Percentiles rank a stretch among this genome's conserved stretches.
These are phyloP conservation scores for Drosophila murphyi DNA, from an alignment of 1,140 invertebrate genomes.

Conservation along the genomic window DNA sequence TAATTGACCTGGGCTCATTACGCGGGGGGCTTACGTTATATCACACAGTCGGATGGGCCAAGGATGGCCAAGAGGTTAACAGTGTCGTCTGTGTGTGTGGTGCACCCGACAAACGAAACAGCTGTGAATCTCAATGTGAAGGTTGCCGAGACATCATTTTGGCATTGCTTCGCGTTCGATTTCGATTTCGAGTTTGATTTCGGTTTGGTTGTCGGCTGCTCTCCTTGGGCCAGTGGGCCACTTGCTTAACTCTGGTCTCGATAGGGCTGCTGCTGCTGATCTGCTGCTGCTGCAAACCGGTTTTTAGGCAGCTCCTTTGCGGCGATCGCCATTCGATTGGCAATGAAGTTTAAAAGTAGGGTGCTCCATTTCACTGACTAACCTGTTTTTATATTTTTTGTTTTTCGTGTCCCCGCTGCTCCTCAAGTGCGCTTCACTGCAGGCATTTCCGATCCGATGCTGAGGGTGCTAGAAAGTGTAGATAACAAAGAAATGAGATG, in stretches of 20 bases:
- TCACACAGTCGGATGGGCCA: slow-evolving; percentile 60
- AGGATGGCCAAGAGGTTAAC: slow-evolving; percentile 57
- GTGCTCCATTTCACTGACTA: slow-evolving; percentile 75
- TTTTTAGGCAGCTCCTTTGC: slow-evolving; percentile 43
- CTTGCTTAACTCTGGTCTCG: slow-evolving; percentile 13
- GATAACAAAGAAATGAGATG: neutral
- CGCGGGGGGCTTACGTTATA: slow-evolving; percentile 65
- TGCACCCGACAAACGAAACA: slow-evolving; percentile 36
- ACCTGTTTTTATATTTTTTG: slow-evolving; percentile 58
- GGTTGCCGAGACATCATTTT: neutral
- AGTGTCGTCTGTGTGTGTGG: neutral
- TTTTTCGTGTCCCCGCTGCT: neutral
- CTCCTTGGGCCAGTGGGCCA: slow-evolving; percentile 50
- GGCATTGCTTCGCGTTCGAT: neutral
- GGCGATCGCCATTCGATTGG: slow-evolving; percentile 56
- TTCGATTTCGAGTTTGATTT: slow-evolving; percentile 6
- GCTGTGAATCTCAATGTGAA: neutral
- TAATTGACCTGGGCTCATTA: slow-evolving; percentile 75
- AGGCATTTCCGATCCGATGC: slow-evolving; percentile 33
- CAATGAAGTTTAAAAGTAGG: slow-evolving; percentile 75
- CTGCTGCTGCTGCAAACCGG: slow-evolving; percentile 29
- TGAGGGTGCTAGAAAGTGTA: neutral
- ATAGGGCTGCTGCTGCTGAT: slow-evolving; percentile 17
- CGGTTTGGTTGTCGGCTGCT: slow-evolving; percentile 9
- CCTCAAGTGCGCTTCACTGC: neutral